phyloP scores from a whole-genome alignment of 2,797 vertebrate genomes.

The Chaunax sp. region DNA sequence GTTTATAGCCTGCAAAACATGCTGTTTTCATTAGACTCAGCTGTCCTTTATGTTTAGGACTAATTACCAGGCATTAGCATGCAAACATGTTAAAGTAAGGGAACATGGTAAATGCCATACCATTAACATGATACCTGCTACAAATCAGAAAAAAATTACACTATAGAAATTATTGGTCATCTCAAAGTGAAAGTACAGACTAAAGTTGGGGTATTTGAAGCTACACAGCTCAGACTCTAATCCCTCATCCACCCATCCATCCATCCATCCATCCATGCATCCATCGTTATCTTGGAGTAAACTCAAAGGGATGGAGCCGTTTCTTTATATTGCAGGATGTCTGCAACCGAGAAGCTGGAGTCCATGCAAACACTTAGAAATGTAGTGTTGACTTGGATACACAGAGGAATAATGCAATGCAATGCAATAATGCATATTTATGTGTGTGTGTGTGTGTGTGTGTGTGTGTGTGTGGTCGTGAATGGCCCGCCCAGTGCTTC shows the following conservation, averaged over 20 bases:
- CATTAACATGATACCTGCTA: not conserved
- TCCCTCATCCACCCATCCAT: conserved; percentile 3
- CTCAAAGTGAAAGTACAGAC: not conserved
- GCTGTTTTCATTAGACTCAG: not conserved
- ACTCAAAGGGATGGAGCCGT: conserved; percentile 5
- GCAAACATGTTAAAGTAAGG: not conserved
- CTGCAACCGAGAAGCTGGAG: not conserved
- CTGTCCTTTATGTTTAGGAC: not conserved
- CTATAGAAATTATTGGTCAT: not conserved
- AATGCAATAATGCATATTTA: not conserved
- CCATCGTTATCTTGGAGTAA: not conserved
- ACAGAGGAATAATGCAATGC: conserved; percentile 17
- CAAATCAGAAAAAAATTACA: not conserved
- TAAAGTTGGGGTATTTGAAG: not conserved
- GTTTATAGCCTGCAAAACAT: not conserved
- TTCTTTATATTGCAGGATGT: conserved; percentile 9
- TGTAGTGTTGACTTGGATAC: conserved; percentile 19
- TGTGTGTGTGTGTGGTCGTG: not conserved
- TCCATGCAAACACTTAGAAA: conserved; percentile 7
- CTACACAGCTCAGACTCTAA: not conserved
- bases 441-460: not conserved
- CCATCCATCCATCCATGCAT: not conserved
- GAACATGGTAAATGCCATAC: not conserved
- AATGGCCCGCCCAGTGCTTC: conserved; percentile 19
- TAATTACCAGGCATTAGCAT: not conserved